Evolutionary conservation across 2,113 vertebrate species (phyloP).

Genomic region (Rhinolophus ferrumequinum): DNA sequence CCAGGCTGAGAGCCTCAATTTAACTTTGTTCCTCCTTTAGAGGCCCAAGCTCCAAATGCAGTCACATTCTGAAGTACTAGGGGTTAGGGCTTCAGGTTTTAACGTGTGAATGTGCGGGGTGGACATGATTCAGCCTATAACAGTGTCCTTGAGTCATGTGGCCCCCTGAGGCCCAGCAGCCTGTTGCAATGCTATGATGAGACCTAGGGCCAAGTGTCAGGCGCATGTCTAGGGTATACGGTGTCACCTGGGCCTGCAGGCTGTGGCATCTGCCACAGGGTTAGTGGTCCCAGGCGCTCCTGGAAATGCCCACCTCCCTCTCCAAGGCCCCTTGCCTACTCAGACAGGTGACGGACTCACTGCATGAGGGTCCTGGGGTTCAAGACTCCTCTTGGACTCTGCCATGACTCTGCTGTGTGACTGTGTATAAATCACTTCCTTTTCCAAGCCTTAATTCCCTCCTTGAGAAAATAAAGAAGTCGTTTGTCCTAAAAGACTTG

Average conservation of each 20-base stretch:
- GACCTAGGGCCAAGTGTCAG: neutral
- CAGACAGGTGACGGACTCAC: neutral
- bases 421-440: neutral
- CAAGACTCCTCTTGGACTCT: neutral
- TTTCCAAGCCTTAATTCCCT: neutral
- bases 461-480: neutral
- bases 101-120: neutral
- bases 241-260: neutral
- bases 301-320: neutral
- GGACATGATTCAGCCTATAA: neutral
- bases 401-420: neutral
- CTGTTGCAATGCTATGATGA: neutral
- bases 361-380: neutral
- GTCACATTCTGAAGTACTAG: neutral
- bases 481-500: neutral
- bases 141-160: neutral
- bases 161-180: neutral
- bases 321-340: neutral
- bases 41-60: neutral
- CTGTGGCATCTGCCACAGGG: neutral
- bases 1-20: neutral
- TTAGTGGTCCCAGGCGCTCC: neutral
- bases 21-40: neutral
- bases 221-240: neutral
- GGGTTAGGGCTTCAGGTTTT: neutral